Percentiles rank a stretch among this genome's conserved stretches.
Evolutionary conservation across 2,113 vertebrate species (phyloP).

Genomic region (Micronisus gabar): DNA sequence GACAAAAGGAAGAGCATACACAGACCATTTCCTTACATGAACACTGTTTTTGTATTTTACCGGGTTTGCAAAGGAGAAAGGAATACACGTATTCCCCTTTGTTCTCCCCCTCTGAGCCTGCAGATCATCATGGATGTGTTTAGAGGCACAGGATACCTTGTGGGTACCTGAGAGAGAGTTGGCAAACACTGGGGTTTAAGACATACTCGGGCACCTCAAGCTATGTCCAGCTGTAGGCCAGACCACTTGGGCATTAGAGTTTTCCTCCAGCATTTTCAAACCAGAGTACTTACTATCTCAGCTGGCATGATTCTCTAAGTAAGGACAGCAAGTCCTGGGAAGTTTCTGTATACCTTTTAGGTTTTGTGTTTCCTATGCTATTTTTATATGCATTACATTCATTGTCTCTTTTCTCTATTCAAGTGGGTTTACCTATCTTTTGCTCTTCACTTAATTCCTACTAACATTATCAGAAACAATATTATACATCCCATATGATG

Average conservation of each 20-base stretch:
- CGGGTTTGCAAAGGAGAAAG: neutral
- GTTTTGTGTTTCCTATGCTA: neutral
- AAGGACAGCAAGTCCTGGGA: neutral
- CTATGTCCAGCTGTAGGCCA: neutral
- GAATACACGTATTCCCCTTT: neutral
- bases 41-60: neutral
- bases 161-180: neutral
- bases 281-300: neutral
- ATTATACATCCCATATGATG: fast-evolving
- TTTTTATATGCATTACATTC: neutral
- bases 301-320: neutral
- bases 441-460: neutral
- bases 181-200: neutral
- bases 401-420: neutral
- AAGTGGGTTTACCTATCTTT: neutral
- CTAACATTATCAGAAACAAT: neutral
- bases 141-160: neutral
- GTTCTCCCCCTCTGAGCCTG: neutral
- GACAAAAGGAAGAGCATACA: neutral
- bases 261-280: neutral
- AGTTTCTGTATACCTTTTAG: neutral
- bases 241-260: neutral
- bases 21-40: neutral
- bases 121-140: neutral
- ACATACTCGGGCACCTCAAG: neutral